Evolutionary conservation across 2,113 vertebrate genomes (phyloP).

Genomic region (Oxyura jamaicensis): DNA sequence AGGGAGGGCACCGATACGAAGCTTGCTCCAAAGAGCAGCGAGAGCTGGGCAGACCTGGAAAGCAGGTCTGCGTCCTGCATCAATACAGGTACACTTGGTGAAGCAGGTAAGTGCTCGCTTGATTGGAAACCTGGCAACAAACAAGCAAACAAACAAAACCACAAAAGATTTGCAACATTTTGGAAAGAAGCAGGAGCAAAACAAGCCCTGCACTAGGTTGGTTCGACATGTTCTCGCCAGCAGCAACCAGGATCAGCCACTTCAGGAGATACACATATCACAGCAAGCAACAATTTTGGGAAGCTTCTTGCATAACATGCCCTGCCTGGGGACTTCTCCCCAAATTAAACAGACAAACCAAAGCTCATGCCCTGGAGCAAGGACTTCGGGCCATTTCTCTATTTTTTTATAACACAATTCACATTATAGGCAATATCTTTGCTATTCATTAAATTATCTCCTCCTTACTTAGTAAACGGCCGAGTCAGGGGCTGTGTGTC

Average conservation of each 20-base stretch:
- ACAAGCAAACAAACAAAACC: no score
- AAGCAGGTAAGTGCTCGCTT: background rate
- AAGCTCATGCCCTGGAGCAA: background rate
- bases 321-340: background rate
- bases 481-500: background rate
- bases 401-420: background rate
- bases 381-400: background rate
- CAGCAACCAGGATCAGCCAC: accelerated
- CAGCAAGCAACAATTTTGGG: accelerated
- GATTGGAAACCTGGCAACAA: background rate
- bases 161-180: background rate
- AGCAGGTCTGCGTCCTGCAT: no score
- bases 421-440: background rate
- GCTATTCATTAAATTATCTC: background rate
- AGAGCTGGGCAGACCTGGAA: background rate
- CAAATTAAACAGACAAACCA: background rate
- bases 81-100: background rate
- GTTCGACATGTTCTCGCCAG: background rate
- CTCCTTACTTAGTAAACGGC: background rate
- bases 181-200: background rate
- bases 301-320: accelerated
- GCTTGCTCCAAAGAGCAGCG: background rate
- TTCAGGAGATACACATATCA: background rate
- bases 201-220: background rate
- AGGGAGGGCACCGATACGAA: background rate